Base-by-base conservation (phyloP, 2,797 vertebrate species). In the Graptemys geographica region DNA sequence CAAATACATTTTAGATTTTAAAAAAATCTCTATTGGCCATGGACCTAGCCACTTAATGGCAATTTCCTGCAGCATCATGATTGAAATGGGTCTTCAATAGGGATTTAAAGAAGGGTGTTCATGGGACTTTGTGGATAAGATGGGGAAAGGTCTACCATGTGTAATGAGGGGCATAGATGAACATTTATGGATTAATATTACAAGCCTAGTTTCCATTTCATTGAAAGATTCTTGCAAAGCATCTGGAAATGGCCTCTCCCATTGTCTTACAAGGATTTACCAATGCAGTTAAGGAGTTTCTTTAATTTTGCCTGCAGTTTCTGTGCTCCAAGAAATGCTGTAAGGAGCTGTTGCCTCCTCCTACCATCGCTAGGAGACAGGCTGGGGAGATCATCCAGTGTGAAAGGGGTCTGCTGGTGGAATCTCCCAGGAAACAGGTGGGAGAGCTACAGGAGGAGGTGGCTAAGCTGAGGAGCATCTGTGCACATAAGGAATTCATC, bases 81-180 rank as follows among this genome's bases (percentile, higher is more conserved):
- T 23, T n/a, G 33, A 41, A 72, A 72, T 72, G 19, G 65, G 95
- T 82, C 93, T 85, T 82, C 81, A 33, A 11, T 91, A 97, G 96
- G 94, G 96, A 93, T 86, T 93, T 72, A 33, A 23, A 72, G 18
- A 37, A 72, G 4, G 11, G n/a, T 69, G 33, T 69, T n/a, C 16
- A 37, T n/a, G 33, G 13, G 19, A 21, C n/a, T 72, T 72, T 41
- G 65, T 37, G 11, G 65, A 19, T 72, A 19, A 23, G 33, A 72
- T 21, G 33, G 95, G 97, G 95, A 96, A 95, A 90, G 88, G 44
- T 83, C 53, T 95, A 84, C 84, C 79, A 3, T 95, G 94, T 96
- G 96, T 96, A 91, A 95, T 28, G 95, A 95, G 96, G 95, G 79
- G 47, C 5, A 4, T 69, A 92, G 85, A 90, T 23, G n/a, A 41